Conservation (phyloP, 2,113 vertebrate species). For the Clinocottus analis region DNA sequence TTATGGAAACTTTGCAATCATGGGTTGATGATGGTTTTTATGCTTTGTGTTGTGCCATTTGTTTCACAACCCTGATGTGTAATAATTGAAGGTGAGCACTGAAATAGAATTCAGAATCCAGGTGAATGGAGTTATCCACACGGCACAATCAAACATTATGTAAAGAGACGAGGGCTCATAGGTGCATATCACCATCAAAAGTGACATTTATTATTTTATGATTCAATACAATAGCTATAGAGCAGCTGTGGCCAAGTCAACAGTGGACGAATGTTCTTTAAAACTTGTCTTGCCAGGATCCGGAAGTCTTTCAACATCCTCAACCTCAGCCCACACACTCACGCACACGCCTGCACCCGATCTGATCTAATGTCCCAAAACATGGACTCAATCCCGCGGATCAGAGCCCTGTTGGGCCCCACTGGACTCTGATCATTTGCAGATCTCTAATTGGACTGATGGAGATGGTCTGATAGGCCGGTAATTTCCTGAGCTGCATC, state of each 20-base stretch:
- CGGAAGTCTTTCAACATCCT: background rate
- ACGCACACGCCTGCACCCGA: background rate
- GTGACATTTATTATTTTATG: conserved; percentile 11
- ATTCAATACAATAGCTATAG: background rate
- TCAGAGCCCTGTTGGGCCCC: background rate
- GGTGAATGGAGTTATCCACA: background rate
- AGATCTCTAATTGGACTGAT: conserved; percentile 3
- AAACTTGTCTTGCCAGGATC: background rate
- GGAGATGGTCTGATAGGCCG: background rate
- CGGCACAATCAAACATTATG: background rate
- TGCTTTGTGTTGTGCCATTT: background rate
- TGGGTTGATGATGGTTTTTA: background rate
- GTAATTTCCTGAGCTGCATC: conserved; percentile 22
- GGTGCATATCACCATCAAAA: background rate
- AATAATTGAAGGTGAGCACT: background rate
- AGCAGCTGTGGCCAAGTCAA: background rate
- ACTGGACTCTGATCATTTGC: background rate
- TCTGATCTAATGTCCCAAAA: background rate
- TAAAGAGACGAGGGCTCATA: background rate
- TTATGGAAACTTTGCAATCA: background rate
- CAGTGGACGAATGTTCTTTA: background rate
- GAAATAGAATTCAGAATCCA: background rate
- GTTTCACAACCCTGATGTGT: background rate
- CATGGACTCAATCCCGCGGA: background rate
- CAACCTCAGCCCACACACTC: background rate